Base-by-base conservation (phyloP, 2,113 vertebrate genomes). In the Colistium nudipinnis region DNA sequence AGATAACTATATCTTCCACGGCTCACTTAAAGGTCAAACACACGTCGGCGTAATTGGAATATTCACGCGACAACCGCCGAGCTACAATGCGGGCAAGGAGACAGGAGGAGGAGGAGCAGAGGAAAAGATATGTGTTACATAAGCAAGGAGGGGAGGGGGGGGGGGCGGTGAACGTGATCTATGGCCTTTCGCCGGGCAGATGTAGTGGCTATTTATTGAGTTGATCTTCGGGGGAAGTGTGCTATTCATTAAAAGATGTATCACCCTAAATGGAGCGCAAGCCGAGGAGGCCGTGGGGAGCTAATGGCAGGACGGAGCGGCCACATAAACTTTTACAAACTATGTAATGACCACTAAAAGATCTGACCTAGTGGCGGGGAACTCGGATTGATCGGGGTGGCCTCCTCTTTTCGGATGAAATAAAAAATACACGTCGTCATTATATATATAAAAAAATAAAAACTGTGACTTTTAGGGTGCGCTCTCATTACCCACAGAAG, bases 1-100 rank as follows among this genome's bases (percentile, higher is more conserved):
- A 95, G 96, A 97, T 96, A 97, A 96, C 95, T 96, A 93, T 97
- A 96, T 96, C 95, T 95, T 94, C 94, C 90, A 89, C 93, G 92
- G 94, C 94, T 95, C 95, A 94, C 94, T 94, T 93, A 98, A 98
- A 98, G 96, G 96, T 98, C 96, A 96, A 92, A 93, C 93, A 93
- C 91, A 78, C 83, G 59, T 87, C 85, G 83, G 87, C 88, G 89
- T 95, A 96, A 96, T 96, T 94, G 94, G 93, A 96, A 94, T 94
- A 95, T 94, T 92, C 93, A 92, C 90, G 93, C 84, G 90, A 81
- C 85, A 92, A 94, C 92, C 92, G 90, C 87, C 65, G 65, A 93
- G 92, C 94, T 94, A 62, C 70, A 72, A 75, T 87, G 88, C 76
- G 64, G 88, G 91, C 90, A 39, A 71, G 53, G 60, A 91, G 88